Evolutionary conservation across 2,888 invertebrate species (phyloP), one percentile per base, ranked within the genome.

Genomic region (Archips crataeganus): DNA sequence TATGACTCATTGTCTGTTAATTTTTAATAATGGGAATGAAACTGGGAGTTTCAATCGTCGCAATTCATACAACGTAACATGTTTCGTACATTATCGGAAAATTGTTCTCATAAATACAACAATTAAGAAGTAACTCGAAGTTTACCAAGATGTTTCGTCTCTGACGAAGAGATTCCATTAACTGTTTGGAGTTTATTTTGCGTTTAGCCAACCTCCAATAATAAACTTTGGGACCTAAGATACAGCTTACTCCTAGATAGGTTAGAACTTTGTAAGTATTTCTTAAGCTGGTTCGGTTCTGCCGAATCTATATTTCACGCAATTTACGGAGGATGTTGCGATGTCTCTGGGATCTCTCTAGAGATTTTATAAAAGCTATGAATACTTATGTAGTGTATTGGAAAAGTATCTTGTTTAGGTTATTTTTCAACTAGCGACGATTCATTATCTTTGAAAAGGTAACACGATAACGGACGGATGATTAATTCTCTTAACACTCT

Each of bases 371-470:
- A 13, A 49, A n/a, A 11, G 45, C 32, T 47, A 42, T 62, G 23
- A 42, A 32, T 23, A 63, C 10, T 32, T 34, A 36, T 64, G 32
- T 11, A 63, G 59, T 10, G 42, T 32, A 34, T 47, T 45, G 45
- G 57, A 59, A 68, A 68, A 54, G 32, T 59, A 68, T 34, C 15
- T 34, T 11, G 47, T 59, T 57, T 4, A 49, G 32, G n/a, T 47
- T 45, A 34, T 10, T 60, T 67, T 59, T 67, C 67, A 23, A 42
- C 32, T 67, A 67, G 45, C 45, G 67, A 59, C 45, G 45, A 34
- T 34, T 67, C 67, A n/a, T 67, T 47, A 59, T 59, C 23, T 47
- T 57, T 45, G 67, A 13, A 32, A 23, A 49, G 11, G 39, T 15
- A 11, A 47, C 47, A 10, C 11, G 9, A 42, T 23, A 47, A 13